Evolutionary conservation across 2,797 vertebrate genomes (phyloP).

Genomic region (Lacerta viridis): DNA sequence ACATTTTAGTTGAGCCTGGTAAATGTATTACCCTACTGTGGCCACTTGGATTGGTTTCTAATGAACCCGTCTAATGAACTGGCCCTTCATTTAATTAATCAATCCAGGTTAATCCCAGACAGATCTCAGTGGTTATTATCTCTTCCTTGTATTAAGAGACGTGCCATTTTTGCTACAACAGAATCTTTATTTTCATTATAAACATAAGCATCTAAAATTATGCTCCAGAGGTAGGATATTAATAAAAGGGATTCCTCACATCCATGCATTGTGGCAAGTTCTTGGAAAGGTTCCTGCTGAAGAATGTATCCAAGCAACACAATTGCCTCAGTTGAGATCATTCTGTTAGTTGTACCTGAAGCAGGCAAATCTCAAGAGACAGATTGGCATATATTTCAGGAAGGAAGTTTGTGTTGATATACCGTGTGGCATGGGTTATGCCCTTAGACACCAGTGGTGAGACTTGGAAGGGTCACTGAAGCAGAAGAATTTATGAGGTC

Average conservation of each 20-base stretch:
- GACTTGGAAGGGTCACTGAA: not conserved
- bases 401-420: not conserved
- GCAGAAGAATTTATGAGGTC: slow-evolving; percentile 26
- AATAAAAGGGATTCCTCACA: not conserved
- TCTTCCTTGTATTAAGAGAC: not conserved
- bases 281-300: not conserved
- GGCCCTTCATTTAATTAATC: not conserved
- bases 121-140: not conserved
- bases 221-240: not conserved
- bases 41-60: not conserved
- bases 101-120: not conserved
- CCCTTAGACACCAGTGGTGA: not conserved
- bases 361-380: not conserved
- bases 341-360: not conserved
- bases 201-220: not conserved
- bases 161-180: not conserved
- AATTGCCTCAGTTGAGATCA: not conserved
- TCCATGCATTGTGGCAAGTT: not conserved
- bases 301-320: not conserved
- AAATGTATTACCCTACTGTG: not conserved
- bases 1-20: not conserved
- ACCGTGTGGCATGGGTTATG: not conserved
- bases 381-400: not conserved
- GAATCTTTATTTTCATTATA: not conserved
- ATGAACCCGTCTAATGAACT: not conserved